Percentiles rank a stretch among this genome's conserved stretches.
These are phyloP conservation scores for Prietella phreatophila DNA, from an alignment of 2,113 vertebrate genomes.

Conservation along the genomic window DNA sequence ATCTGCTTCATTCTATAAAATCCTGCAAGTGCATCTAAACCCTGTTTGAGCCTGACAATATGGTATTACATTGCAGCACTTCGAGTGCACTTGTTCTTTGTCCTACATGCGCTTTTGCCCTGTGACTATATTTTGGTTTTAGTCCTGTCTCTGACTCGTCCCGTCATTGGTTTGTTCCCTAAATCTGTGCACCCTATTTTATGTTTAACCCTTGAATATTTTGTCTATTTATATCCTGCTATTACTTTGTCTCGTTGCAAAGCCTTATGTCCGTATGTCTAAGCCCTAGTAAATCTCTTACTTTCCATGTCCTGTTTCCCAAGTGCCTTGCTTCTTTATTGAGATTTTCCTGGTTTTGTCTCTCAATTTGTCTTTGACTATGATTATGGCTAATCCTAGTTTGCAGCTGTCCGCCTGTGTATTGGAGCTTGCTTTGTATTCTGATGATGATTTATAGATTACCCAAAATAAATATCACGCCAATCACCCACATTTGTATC, in stretches of 20 bases:
- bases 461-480: not conserved
- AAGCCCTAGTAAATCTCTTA: not conserved
- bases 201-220: not conserved
- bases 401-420: not conserved
- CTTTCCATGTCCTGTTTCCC: not conserved
- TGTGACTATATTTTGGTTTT: not conserved
- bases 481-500: not conserved
- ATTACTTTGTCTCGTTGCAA: not conserved
- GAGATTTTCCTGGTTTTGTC: not conserved
- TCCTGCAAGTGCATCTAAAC: not conserved
- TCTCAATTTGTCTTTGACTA: not conserved
- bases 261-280: not conserved
- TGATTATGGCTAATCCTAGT: not conserved
- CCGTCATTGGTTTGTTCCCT: not conserved
- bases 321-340: not conserved
- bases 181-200: not conserved
- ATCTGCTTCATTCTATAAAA: not conserved
- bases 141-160: not conserved
- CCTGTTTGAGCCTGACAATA: not conserved
- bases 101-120: not conserved
- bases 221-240: not conserved
- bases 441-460: not conserved
- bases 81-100: not conserved
- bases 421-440: not conserved
- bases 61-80: not conserved